These are phyloP conservation scores for Phalanger gymnotis DNA, from an alignment of 2,797 vertebrate genomes.

Conservation along the genomic window DNA sequence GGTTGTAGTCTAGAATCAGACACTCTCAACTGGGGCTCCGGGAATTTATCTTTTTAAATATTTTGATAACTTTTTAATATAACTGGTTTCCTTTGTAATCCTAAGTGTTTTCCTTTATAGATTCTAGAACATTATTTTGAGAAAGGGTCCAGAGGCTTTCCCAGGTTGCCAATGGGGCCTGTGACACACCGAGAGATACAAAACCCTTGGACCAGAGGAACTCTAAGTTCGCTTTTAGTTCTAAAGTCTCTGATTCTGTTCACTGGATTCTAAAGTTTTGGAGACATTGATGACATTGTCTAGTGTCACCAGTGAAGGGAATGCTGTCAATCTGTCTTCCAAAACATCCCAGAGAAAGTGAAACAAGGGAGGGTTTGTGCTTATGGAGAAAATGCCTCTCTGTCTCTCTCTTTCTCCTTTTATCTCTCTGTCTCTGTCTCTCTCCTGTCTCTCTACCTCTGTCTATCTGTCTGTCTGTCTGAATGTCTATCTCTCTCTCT, in stretches of 20 bases:
- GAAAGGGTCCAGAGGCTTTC: neutral
- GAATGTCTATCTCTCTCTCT: too few relatives aligned
- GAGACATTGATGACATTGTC: slow-evolving; percentile 43
- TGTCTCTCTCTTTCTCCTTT: neutral
- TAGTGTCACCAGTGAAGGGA: neutral
- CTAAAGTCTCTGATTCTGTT: neutral
- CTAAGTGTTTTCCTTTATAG: neutral
- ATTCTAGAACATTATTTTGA: neutral
- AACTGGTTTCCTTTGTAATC: neutral
- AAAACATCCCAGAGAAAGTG: neutral
- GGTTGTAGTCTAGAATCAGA: neutral
- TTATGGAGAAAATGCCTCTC: neutral
- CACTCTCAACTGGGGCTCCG: neutral
- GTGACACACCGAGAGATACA: neutral
- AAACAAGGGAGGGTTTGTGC: neutral
- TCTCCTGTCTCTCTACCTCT: too few relatives aligned
- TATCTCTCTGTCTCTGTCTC: neutral
- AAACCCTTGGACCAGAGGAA: neutral
- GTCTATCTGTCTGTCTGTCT: too few relatives aligned
- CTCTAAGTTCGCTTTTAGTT: neutral
- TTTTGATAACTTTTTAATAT: neutral
- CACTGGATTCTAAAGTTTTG: neutral
- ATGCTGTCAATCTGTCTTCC: neutral
- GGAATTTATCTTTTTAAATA: neutral
- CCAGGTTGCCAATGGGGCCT: neutral